phyloP scores from a whole-genome alignment of 30 jellyfish, hydroid and myxozoan species.

The Pelagia noctiluca region DNA sequence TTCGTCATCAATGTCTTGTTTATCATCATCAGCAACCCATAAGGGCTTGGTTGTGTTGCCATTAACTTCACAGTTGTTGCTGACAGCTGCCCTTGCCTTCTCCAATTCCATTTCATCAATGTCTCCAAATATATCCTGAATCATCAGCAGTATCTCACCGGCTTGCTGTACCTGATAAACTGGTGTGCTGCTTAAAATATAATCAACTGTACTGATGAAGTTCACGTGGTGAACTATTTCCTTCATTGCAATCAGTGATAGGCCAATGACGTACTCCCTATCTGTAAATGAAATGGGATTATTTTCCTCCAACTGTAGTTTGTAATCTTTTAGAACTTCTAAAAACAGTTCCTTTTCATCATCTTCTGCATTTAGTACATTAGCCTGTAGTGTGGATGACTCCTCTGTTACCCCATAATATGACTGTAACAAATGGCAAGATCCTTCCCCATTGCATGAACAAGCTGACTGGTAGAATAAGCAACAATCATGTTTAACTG shows the following conservation, averaged over 20 bases:
- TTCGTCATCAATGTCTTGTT: constrained; percentile 3
- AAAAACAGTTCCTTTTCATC: background rate
- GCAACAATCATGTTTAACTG: constrained; percentile 24
- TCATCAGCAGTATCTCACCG: constrained; percentile 12
- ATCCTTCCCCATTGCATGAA: constrained; percentile 22
- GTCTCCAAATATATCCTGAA: constrained; percentile 23
- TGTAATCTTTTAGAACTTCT: constrained; percentile 3
- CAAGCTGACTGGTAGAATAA: constrained; percentile 1
- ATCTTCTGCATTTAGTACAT: constrained; percentile 1
- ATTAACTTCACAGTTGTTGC: background rate
- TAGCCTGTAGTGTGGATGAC: background rate
- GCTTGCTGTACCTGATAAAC: background rate
- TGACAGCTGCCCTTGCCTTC: constrained; percentile 14
- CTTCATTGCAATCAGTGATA: constrained; percentile 5
- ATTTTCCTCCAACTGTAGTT: background rate
- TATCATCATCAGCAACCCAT: constrained; percentile 10
- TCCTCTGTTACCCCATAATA: background rate
- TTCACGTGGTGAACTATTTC: background rate
- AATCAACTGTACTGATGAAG: constrained; percentile 14
- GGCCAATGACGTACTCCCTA: constrained; percentile 3
- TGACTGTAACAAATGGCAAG: background rate
- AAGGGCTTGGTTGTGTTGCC: background rate
- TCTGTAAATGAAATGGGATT: constrained; percentile 11
- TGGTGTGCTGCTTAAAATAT: constrained; percentile 24
- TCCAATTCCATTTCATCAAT: background rate